Evolutionary conservation across 2,797 vertebrate species (phyloP).

Genomic region (Falco concolor): DNA sequence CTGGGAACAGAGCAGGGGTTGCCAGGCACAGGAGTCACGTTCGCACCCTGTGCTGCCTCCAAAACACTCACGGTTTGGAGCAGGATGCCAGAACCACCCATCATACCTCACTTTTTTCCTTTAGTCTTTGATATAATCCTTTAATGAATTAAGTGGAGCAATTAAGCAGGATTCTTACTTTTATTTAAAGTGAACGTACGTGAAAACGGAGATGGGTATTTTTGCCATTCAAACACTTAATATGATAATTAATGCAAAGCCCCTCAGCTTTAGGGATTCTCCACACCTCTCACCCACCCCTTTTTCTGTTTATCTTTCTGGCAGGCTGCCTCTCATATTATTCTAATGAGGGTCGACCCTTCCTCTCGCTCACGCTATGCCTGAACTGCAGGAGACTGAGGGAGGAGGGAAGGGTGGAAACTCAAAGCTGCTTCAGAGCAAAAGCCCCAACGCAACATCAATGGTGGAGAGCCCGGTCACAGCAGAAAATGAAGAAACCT

Average conservation of each 20-base stretch:
- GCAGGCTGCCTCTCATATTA: neutral
- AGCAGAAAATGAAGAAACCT: neutral
- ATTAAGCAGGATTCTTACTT: constrained; percentile 53
- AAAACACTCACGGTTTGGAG: neutral
- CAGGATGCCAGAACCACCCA: constrained; percentile 33
- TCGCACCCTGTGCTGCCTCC: neutral
- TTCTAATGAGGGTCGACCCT: neutral
- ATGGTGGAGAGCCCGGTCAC: accelerated
- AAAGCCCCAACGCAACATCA: neutral
- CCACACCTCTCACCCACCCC: neutral
- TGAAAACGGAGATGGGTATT: constrained; percentile 14
- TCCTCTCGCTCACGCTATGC: neutral
- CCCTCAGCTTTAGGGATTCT: constrained; percentile 24
- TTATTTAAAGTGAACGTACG: constrained; percentile 25
- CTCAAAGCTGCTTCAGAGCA: neutral
- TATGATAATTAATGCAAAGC: constrained; percentile 51
- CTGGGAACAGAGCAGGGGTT: neutral
- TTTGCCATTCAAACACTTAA: neutral
- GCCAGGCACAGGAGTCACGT: accelerated
- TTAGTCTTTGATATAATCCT: constrained; percentile 68
- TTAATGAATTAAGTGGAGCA: constrained; percentile 75
- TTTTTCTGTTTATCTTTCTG: constrained; percentile 4
- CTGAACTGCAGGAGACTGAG: neutral
- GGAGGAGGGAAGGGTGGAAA: neutral
- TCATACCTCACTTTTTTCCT: neutral